These are phyloP conservation scores for Gobionotothen gibberifrons DNA, from an alignment of 2,797 vertebrate genomes.

Conservation along the genomic window DNA sequence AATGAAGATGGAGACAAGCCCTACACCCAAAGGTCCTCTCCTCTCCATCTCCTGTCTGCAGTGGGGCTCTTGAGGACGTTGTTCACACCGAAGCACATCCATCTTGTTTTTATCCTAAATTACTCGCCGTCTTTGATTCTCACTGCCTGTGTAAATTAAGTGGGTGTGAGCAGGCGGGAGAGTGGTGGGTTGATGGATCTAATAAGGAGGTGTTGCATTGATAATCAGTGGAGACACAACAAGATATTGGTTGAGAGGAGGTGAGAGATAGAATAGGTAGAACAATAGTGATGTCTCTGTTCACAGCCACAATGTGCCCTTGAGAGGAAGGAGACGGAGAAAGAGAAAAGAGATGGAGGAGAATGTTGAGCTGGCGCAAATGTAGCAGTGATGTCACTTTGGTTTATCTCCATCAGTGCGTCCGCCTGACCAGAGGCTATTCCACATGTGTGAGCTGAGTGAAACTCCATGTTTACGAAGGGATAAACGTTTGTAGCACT, in stretches of 20 bases:
- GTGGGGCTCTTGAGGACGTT: conserved; percentile 57
- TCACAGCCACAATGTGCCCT: conserved; percentile 64
- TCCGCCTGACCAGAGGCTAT: conserved; percentile 57
- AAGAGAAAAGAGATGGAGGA: conserved; percentile 25
- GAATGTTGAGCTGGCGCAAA: conserved; percentile 63
- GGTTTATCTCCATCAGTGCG: conserved; percentile 72
- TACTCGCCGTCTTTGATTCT: conserved; percentile 69
- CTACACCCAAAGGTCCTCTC: conserved; percentile 49
- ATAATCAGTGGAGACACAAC: conserved; percentile 70
- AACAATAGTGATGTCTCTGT: conserved; percentile 53
- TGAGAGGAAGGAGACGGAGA: conserved; percentile 49
- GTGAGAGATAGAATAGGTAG: conserved; percentile 23
- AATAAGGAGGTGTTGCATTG: conserved; percentile 80
- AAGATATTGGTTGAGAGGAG: conserved; percentile 29
- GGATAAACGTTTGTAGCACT: conserved; percentile 60
- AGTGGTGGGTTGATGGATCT: conserved; percentile 64
- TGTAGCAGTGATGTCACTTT: conserved; percentile 71
- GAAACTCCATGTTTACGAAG: conserved; percentile 75
- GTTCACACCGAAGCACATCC: conserved; percentile 70
- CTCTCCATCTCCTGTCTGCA: conserved; percentile 57
- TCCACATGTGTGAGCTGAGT: conserved; percentile 73
- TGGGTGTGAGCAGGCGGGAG: conserved; percentile 62
- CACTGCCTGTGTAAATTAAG: conserved; percentile 71
- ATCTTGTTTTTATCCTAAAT: conserved; percentile 80
- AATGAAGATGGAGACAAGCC: conserved; percentile 62